Evolutionary conservation across 2,888 invertebrate genomes (phyloP).

Genomic region (Morinoia aosen): DNA sequence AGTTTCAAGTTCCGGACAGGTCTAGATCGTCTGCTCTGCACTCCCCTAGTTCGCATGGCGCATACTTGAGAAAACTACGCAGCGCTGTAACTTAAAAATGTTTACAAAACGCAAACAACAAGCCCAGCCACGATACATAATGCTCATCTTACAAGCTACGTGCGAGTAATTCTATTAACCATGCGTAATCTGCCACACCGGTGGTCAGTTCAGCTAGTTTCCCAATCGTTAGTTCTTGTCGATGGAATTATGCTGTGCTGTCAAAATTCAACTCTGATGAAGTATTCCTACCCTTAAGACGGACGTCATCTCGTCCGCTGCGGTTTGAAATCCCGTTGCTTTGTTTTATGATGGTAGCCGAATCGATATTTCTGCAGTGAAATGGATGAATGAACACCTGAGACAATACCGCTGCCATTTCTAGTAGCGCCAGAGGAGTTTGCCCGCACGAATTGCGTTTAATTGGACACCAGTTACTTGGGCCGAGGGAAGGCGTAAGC

Average conservation of each 20-base stretch:
- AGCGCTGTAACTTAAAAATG: too few species aligned
- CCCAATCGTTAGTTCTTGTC: not conserved
- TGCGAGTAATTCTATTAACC: too few species aligned
- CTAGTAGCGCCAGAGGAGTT: not conserved
- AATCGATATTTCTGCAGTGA: not conserved
- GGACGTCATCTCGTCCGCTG: not conserved
- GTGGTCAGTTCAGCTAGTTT: not conserved
- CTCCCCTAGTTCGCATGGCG: not conserved
- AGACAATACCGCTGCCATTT: not conserved
- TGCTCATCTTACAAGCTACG: too few species aligned
- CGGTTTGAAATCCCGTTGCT: not conserved
- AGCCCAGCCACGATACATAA: too few species aligned
- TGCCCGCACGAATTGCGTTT: not conserved
- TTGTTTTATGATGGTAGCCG: not conserved
- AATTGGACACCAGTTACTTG: not conserved
- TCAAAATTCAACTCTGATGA: not conserved
- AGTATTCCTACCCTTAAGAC: not conserved
- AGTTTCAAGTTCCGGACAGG: not conserved
- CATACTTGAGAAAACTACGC: not conserved
- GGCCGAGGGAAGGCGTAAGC: not conserved
- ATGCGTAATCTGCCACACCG: not conserved
- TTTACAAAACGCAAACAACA: too few species aligned
- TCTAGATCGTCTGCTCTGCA: not conserved
- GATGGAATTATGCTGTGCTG: not conserved
- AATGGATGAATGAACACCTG: not conserved